Evolutionary conservation across 2,113 vertebrate species (phyloP), one percentile per base, ranked within the genome.

Genomic region (Rhinogobius similis): DNA sequence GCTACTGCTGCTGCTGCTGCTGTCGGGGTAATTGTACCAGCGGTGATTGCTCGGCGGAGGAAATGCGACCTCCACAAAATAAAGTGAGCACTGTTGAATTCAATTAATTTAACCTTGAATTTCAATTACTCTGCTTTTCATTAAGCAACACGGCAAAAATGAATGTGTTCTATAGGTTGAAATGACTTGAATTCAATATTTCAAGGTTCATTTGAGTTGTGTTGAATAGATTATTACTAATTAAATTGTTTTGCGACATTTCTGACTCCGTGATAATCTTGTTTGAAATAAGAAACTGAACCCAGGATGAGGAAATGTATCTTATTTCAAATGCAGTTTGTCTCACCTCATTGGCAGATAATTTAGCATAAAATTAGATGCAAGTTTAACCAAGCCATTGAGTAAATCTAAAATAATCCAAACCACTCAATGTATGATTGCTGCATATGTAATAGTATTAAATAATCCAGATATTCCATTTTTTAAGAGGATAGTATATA

Each of bases 11-110:
- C 46, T 48, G 11, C 52, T 53, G 52, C 52, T 23, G 12, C 23
- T 48, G 18, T 23, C 72, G 58, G 67, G 79, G 63, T 82, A 77
- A 86, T 83, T 83, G 79, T 32, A 55, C 2, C 52, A 1, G 18
- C 32, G 5, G 58, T 26, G 10, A 58, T 77, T 83, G 70, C 82
- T 78, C 79, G 76, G 66, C 53, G 23, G 14, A 14, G 23, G 52
- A 52, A 12, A 12, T 14, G 21, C 13, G 5, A 24, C 24, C 12
- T 26, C 52, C 52, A 21, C 23, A 12, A 55, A 55, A 11, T 24
- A 26, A 55, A 14, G 7, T 26, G 14, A 26, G 52, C 52, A 5
- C 1, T 14, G 52, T 14, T 55, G 23, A 13, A 26, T 26, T 26
- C 5, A 13, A 53, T 53, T 10, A 55, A 1, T 14, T 13, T 6